These are phyloP conservation scores for Nephrocerus scutellatus DNA, from an alignment of 2,888 invertebrate species.

Conservation along the genomic window DNA sequence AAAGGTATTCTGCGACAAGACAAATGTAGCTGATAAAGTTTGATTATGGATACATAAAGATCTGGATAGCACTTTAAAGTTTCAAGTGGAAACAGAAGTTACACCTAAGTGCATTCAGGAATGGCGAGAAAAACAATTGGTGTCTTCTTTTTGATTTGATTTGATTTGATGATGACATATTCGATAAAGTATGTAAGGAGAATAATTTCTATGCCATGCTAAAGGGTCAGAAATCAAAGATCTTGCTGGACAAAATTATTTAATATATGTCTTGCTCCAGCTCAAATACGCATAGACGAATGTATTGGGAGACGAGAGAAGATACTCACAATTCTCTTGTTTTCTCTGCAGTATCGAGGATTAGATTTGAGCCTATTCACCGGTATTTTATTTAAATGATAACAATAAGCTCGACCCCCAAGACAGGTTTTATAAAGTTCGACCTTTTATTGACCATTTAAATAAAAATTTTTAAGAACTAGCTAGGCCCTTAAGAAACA, in stretches of 20 bases:
- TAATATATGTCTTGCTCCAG: no score
- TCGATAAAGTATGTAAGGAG: not conserved
- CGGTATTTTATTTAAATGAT: conserved; percentile 9
- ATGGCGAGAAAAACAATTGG: conserved; percentile 4
- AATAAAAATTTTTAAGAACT: conserved; percentile 14
- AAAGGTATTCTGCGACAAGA: conserved; percentile 2
- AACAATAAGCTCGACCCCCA: conserved; percentile 18
- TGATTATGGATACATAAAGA: no score
- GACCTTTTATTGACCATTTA: conserved; percentile 19
- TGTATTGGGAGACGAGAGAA: conserved; percentile 5
- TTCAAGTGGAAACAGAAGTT: not conserved
- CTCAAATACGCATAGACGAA: no score
- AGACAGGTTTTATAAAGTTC: conserved; percentile 22
- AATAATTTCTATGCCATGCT: conserved; percentile 1
- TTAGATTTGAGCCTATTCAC: conserved; percentile 1
- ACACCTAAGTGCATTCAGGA: not conserved
- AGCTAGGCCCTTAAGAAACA: conserved; percentile 15
- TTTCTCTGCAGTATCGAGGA: conserved; percentile 4
- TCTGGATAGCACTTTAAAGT: not conserved
- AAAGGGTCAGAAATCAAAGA: no score
- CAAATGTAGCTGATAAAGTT: no score
- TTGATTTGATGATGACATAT: not conserved
- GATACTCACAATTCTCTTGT: conserved; percentile 3
- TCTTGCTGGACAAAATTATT: conserved; percentile 1
- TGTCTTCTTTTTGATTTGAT: no score